phyloP scores from a whole-genome alignment of 2,888 invertebrate species.

The Anarsia innoxiella region DNA sequence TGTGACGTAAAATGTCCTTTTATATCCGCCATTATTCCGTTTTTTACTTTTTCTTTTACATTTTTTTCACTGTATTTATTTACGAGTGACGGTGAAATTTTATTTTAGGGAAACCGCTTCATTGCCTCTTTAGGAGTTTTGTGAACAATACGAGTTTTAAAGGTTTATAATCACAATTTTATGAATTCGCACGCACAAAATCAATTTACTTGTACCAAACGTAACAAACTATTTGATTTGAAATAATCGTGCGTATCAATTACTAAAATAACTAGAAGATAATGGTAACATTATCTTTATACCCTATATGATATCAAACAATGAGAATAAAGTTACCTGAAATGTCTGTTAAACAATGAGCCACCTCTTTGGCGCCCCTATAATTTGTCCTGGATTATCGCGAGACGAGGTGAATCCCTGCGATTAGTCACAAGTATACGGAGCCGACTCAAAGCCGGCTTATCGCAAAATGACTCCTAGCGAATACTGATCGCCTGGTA shows the following conservation, averaged over 20 bases:
- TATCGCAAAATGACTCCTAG: slow-evolving; percentile 51
- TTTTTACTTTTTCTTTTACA: slow-evolving; percentile 51
- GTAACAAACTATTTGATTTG: no score
- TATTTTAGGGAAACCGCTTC: slow-evolving; percentile 29
- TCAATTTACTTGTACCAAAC: no score
- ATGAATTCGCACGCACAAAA: no score
- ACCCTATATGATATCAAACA: no score
- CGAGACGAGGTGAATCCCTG: slow-evolving; percentile 59
- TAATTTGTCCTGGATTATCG: slow-evolving; percentile 71
- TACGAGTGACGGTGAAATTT: slow-evolving; percentile 33
- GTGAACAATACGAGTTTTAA: no score
- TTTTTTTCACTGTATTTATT: slow-evolving; percentile 54
- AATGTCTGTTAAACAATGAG: slow-evolving; percentile 61
- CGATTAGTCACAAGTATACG: slow-evolving; percentile 70
- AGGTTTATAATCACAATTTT: no score
- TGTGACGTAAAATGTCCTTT: slow-evolving; percentile 71
- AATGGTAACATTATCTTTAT: no score
- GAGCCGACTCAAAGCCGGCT: slow-evolving; percentile 34
- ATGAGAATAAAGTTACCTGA: slow-evolving; percentile 32
- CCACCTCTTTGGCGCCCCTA: slow-evolving; percentile 54
- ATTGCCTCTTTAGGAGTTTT: slow-evolving; percentile 19
- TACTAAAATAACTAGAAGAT: no score
- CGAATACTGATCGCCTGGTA: slow-evolving; percentile 63
- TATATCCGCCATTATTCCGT: slow-evolving; percentile 60
- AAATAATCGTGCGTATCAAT: no score